These are phyloP conservation scores for Ferdinandea cuprea DNA, from an alignment of 2,888 invertebrate species.

Conservation along the genomic window DNA sequence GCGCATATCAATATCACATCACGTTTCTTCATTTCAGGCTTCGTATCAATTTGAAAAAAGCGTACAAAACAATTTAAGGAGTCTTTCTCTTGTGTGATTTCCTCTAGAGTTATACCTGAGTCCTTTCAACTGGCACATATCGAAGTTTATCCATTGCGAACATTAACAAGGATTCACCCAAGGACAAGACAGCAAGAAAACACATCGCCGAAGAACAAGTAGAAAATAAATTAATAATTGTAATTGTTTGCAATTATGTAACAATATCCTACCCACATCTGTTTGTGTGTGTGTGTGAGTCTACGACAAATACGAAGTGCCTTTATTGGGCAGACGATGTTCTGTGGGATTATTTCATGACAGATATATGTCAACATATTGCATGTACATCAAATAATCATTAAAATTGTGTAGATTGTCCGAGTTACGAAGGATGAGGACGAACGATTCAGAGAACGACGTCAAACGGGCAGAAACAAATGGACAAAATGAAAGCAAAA, in stretches of 20 bases:
- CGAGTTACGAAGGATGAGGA: neutral
- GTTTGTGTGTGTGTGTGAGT: neutral
- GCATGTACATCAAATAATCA: slow-evolving; percentile 67
- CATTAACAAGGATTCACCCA: too few species aligned
- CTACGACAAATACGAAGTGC: slow-evolving; percentile 16
- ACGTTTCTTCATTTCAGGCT: slow-evolving; percentile 14
- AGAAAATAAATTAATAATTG: slow-evolving; percentile 56
- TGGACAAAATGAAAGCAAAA: slow-evolving; percentile 23
- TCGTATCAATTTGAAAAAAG: slow-evolving; percentile 1
- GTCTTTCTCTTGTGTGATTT: neutral
- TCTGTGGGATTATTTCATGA: slow-evolving; percentile 33
- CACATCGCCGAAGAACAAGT: too few species aligned
- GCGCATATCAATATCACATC: slow-evolving; percentile 50
- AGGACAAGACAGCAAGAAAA: too few species aligned
- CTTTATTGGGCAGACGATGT: neutral
- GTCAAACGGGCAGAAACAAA: neutral
- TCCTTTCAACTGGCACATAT: too few species aligned
- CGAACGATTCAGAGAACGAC: neutral
- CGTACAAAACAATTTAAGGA: slow-evolving; percentile 19
- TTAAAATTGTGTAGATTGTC: slow-evolving; percentile 39
- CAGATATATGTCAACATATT: slow-evolving; percentile 69
- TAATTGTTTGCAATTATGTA: slow-evolving; percentile 56
- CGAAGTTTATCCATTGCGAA: too few species aligned
- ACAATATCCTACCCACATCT: slow-evolving; percentile 48
- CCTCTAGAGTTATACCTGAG: too few species aligned